Evolutionary conservation across 2,113 vertebrate genomes (phyloP), one percentile per base, ranked within the genome.

Genomic region (Mustelus asterias): DNA sequence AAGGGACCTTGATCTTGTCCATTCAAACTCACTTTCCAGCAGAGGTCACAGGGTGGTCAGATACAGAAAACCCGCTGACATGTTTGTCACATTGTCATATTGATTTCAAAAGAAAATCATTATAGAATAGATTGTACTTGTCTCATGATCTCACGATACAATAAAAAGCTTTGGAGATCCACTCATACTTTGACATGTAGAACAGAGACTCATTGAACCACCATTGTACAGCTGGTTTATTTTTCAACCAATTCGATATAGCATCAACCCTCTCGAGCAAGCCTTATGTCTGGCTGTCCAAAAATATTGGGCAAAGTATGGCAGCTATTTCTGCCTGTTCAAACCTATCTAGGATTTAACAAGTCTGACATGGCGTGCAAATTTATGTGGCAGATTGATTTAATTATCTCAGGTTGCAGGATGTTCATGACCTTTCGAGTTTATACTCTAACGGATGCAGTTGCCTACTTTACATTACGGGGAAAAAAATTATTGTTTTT

Each of bases 401-500:
- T 72, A 48, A 54, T 95, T 95, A 72, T 48, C 41, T 72, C 6
- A 72, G 24, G 90, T 65, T 20, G 8, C 41, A 41, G 33, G 58
- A 94, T 65, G 33, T 94, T 93, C n/a, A 67, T 22, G 60, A 95
- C 48, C 16, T 24, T 41, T 72, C 48, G 93, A 48, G 10, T 70
- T 72, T 48, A 22, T 29, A 70, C 24, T 95, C 26, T 44, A 70
- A 72, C 4, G 9, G 37, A 29, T 95, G 22, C 22, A 48, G 22
- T 70, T 37, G 41, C 63, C 48, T 70, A 67, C 37, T 18, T 26
- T 26, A 29, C 41, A 95, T 95, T 95, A 48, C 11, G 13, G 37
- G 22, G 72, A 95, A 54, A 48, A 3, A 95, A 94, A 94, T 94
- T 94, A 94, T 70, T 94, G 93, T 94, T 94, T 83, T 70, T 70